Conservation (phyloP, 1,140 invertebrate species). For the Belonocnema kinseyi region DNA sequence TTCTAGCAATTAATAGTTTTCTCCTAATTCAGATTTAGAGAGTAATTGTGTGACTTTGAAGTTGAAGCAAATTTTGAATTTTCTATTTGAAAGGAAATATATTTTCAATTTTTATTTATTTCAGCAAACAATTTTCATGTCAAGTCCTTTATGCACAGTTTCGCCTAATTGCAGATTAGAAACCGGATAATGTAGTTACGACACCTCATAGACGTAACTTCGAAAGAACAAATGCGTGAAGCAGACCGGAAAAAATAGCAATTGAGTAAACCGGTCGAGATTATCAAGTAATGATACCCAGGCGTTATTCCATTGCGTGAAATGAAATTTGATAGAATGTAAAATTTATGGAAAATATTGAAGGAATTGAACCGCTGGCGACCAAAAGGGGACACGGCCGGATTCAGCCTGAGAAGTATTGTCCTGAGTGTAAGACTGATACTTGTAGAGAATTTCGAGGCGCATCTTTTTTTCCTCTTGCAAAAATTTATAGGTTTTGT, state of each 20-base stretch:
- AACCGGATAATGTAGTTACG: conserved; percentile 48
- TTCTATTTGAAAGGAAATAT: too few relatives aligned
- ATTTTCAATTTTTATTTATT: neutral
- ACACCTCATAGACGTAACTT: conserved; percentile 18
- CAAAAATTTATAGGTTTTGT: too few relatives aligned
- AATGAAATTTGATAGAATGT: neutral
- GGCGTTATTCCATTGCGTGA: neutral
- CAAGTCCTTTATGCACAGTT: conserved; percentile 6
- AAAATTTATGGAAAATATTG: neutral
- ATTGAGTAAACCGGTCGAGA: conserved; percentile 4
- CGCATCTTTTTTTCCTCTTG: too few relatives aligned
- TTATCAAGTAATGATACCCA: neutral
- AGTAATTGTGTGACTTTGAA: too few relatives aligned
- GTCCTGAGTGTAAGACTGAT: too few relatives aligned
- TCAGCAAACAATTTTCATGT: neutral
- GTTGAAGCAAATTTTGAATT: too few relatives aligned
- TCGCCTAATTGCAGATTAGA: conserved; percentile 48
- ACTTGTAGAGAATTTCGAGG: too few relatives aligned
- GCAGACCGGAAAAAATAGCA: neutral
- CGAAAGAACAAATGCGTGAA: conserved; percentile 7
- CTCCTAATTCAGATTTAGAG: too few relatives aligned
- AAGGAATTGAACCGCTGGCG: too few relatives aligned
- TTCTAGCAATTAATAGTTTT: too few relatives aligned
- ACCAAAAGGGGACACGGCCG: too few relatives aligned
- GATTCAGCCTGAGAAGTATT: too few relatives aligned